Base-by-base conservation (phyloP, 2,797 vertebrate species). In the Spheniscus humboldti region DNA sequence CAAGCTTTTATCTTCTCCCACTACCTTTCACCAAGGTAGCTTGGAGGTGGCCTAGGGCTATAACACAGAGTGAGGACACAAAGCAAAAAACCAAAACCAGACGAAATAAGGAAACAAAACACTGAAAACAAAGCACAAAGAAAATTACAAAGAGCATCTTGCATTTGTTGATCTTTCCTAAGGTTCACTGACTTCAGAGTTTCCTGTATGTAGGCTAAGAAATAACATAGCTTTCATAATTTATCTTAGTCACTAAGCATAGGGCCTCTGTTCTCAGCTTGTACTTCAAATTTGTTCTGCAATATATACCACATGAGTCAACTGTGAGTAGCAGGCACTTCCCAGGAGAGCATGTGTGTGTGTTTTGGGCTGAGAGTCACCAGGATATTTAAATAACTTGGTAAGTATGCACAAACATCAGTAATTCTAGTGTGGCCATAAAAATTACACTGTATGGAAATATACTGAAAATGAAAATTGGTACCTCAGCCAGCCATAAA, bases 201-300 rank as follows among this genome's bases (percentile, higher is more conserved):
- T 97, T 97, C 96, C 95, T 95, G 94, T 63, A 63, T 56, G 90
- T 41, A 94, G 93, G 93, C 90, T 91, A 73, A 96, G 76, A 95
- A 97, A 96, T 92, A 96, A 96, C 95, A 94, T 35, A 55, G 82
- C 52, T 93, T 91, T 92, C 7, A 9, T 85, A 84, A 97, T 97
- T 96, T 95, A 96, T 97, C 97, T 97, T 86, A 94, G 74, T 97
- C 96, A 96, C 90, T 94, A 96, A 94, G 93, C 90, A 83, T 6
- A 72, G 60, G 79, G 85, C 81, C 94, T 94, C 97, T 93, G 86
- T 92, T 97, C 91, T 87, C 93, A 93, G 85, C 94, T 81, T 81
- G 71, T 89, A 71, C 95, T 96, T 91, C 91, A 62, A 64, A 90
- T 79, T 85, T 82, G 33, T 69, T 96, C 95, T 85, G 88, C 92